These are phyloP conservation scores for Chironomus tentans DNA, from an alignment of 2,888 invertebrate genomes.

Conservation along the genomic window DNA sequence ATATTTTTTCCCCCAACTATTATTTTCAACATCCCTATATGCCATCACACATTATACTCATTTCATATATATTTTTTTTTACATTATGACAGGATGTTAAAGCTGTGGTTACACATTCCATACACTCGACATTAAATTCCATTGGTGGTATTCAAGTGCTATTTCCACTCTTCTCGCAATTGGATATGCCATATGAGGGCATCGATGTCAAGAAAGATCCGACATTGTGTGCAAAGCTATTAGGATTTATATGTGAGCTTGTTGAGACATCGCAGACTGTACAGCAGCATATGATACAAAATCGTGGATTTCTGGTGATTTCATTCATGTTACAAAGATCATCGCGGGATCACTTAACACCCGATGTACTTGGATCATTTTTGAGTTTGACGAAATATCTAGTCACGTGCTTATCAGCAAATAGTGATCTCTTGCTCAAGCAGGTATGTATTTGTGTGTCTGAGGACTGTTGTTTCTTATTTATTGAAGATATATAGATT, in stretches of 20 bases:
- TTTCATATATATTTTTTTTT: conserved; percentile 27
- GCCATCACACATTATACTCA: neutral
- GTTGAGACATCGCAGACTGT: conserved; percentile 95
- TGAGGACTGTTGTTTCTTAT: neutral
- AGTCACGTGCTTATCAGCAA: conserved; percentile 85
- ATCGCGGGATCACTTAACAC: conserved; percentile 84
- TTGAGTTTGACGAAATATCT: conserved; percentile 85
- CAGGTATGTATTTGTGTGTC: conserved; percentile 51
- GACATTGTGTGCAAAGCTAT: conserved; percentile 83
- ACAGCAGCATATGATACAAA: conserved; percentile 99
- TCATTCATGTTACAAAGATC: conserved; percentile 93
- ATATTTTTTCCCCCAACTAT: too few species aligned
- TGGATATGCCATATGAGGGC: conserved; percentile 88
- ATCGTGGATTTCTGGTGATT: conserved; percentile 95
- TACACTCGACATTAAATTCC: conserved; percentile 97
- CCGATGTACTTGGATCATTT: conserved; percentile 87
- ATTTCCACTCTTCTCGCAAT: conserved; percentile 94
- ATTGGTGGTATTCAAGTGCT: conserved; percentile 98
- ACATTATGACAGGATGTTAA: conserved; percentile 77
- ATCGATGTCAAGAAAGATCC: conserved; percentile 79
- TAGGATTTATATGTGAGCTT: conserved; percentile 95
- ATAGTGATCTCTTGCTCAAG: conserved; percentile 82
- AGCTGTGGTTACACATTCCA: conserved; percentile 97
- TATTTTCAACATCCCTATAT: neutral
- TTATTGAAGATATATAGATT: neutral